Evolutionary conservation across 2,113 vertebrate genomes (phyloP).

Genomic region (Pantherophis guttatus): DNA sequence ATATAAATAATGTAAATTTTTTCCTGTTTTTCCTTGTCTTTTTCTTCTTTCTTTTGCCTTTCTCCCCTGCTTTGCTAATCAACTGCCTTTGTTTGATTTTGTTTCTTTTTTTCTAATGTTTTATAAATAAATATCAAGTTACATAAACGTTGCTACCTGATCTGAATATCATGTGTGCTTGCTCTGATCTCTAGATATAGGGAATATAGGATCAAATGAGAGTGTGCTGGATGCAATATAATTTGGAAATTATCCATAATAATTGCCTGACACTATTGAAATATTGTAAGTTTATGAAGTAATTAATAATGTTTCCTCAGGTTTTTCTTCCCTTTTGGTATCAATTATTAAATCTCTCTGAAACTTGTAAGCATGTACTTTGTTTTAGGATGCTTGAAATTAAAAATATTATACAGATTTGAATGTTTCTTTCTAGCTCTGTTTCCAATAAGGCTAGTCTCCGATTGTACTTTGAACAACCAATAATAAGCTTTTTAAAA

Average conservation of each 20-base stretch:
- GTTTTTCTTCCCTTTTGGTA: neutral
- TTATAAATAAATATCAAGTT: neutral
- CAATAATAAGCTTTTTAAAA: neutral
- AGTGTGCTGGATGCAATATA: neutral
- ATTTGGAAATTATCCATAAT: neutral
- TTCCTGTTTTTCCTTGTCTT: neutral
- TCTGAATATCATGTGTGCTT: neutral
- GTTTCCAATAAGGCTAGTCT: rapidly evolving
- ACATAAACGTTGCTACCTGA: neutral
- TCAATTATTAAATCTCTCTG: neutral
- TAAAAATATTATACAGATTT: neutral
- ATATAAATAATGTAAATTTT: neutral
- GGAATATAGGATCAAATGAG: neutral
- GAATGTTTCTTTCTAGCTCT: neutral
- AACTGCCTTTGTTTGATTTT: neutral
- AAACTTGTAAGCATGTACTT: neutral
- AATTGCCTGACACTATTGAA: neutral
- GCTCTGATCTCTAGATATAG: neutral
- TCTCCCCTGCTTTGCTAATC: neutral
- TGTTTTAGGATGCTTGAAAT: neutral
- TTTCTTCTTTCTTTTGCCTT: neutral
- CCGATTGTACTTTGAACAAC: neutral
- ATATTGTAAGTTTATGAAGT: neutral
- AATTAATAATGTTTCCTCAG: neutral
- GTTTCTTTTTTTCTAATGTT: neutral